Evolutionary conservation across 2,113 vertebrate genomes (phyloP).

Genomic region (Egretta garzetta): DNA sequence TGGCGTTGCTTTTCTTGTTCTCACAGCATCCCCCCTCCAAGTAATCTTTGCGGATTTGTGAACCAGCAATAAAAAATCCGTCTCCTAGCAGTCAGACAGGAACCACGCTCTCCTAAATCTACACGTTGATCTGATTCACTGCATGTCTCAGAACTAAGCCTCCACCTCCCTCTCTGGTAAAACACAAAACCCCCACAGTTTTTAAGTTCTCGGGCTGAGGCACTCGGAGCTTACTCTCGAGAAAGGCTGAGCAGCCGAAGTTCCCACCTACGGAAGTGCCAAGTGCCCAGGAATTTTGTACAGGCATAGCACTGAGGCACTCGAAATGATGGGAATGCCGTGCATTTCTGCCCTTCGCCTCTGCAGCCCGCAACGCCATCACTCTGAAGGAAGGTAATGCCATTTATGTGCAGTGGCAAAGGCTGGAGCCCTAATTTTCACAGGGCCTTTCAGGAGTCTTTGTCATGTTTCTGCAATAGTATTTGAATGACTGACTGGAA

Average conservation of each 20-base stretch:
- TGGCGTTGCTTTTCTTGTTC: background rate
- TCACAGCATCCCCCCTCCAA: background rate
- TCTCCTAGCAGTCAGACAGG: background rate
- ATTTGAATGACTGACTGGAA: background rate
- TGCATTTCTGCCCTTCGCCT: slow-evolving; percentile 4
- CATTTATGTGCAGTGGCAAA: background rate
- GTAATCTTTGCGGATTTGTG: background rate
- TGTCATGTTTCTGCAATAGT: background rate
- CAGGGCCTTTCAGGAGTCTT: background rate
- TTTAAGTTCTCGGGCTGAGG: background rate
- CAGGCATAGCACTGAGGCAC: background rate
- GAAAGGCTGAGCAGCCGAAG: background rate
- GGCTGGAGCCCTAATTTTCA: background rate
- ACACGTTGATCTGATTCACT: background rate
- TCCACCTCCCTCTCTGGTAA: background rate
- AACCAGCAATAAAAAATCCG: background rate
- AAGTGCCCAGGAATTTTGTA: background rate
- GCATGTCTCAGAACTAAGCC: background rate
- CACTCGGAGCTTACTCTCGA: background rate
- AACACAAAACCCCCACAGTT: background rate
- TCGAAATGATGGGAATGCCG: background rate
- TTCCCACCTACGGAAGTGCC: background rate
- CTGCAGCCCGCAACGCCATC: accelerated
- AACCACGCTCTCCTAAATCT: background rate
- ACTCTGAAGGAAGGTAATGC: background rate